These are phyloP conservation scores for Drosophila parvula DNA, from an alignment of 1,140 invertebrate species.

Conservation along the genomic window DNA sequence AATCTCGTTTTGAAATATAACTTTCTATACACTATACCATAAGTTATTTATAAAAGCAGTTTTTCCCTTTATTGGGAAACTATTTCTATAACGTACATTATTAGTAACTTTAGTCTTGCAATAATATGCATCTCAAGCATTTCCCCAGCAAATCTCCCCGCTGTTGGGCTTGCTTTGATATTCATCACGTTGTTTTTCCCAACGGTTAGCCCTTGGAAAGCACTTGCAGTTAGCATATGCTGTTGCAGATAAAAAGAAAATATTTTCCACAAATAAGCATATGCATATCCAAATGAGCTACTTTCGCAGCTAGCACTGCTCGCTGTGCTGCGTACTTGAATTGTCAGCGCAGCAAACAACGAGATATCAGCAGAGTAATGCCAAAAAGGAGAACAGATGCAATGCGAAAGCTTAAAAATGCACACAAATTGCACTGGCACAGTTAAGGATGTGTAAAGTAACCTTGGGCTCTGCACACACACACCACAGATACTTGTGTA, in stretches of 20 bases:
- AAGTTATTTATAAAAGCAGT: no score
- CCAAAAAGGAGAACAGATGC: slow-evolving; percentile 29
- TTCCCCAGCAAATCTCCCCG: neutral
- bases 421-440: slow-evolving; percentile 49
- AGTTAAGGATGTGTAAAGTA: slow-evolving; percentile 48
- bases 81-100: neutral
- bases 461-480: slow-evolving; percentile 34
- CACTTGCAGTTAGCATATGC: slow-evolving; percentile 7
- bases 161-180: slow-evolving; percentile 16
- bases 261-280: slow-evolving; percentile 22
- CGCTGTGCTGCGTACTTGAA: slow-evolving; percentile 53
- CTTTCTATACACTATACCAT: no score
- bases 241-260: slow-evolving; percentile 1
- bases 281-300: slow-evolving; percentile 41
- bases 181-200: slow-evolving; percentile 15
- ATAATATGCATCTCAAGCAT: no score
- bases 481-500: slow-evolving; percentile 2
- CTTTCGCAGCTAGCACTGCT: slow-evolving; percentile 25
- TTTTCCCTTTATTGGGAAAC: neutral
- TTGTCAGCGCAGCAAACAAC: slow-evolving; percentile 42
- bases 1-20: no score
- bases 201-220: slow-evolving; percentile 8
- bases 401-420: slow-evolving; percentile 38
- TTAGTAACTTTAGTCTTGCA: neutral
- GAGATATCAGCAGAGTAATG: slow-evolving; percentile 37